Base-by-base conservation (phyloP, 2,113 vertebrate species). In the Phalacrocorax carbo region DNA sequence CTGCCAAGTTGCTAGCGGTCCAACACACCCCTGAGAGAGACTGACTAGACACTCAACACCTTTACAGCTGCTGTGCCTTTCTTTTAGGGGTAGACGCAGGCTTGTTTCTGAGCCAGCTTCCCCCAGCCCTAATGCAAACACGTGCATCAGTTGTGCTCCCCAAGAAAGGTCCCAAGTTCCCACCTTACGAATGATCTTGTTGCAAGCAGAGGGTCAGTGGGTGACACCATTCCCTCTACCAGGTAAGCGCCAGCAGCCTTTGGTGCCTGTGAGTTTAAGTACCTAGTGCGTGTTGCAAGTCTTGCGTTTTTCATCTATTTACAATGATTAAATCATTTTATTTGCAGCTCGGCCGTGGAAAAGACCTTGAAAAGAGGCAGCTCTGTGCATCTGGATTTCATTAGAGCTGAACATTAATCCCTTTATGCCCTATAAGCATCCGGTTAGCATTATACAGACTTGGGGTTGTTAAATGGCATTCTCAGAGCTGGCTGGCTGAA, bases 301-400 rank as follows among this genome's bases (percentile, higher is more conserved):
- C 85, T 72, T 65, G 30, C 29, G 57, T 36, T 68, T 61, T 65
- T 84, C 73, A n/a, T 72, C 71, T 79, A 69, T 96, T 93, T 85
- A 85, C 54, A 80, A 46, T 11, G 17, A 79, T 62, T 93, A 92
- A 95, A 96, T 76, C 4, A 73, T 73, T 90, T 76, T 21, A 92
- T 94, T 95, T 89, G 95, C 91, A 94, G 66, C 75, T 94, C 91
- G 89, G 89, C 89, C 86, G 62, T 10, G 44, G 90, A 72, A 86
- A 64, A 82, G 86, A 76, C 82, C 81, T 94, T 88, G 78, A 94
- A 71, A 86, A 93, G 87, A 97, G 57, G 82, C 91, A 95, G 85
- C 70, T 93, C 78, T 70, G 80, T 58, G 84, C 96, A 95, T 97
- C 96, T 98, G 98, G 97, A 73, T 90, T 97, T 92, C 88, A 96